phyloP scores from a whole-genome alignment of 2,888 invertebrate species.

The Platypus cylindrus region DNA sequence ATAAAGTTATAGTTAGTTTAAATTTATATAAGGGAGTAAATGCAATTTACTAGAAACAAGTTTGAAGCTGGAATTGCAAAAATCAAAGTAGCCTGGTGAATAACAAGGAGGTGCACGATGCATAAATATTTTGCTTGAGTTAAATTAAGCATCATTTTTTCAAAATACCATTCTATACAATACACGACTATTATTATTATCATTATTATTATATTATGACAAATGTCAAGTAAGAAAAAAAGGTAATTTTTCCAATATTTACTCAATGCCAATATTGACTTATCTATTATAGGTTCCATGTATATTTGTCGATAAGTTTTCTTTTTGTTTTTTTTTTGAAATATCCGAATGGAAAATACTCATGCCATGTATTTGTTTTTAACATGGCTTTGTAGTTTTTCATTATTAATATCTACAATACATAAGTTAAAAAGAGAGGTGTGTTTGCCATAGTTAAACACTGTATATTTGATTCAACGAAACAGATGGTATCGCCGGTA shows the following conservation, averaged over 20 bases:
- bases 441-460: conserved; percentile 10
- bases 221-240: neutral
- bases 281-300: conserved; percentile 21
- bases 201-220: neutral
- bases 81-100: too few relatives aligned
- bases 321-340: too few relatives aligned
- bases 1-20: too few relatives aligned
- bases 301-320: conserved; percentile 20
- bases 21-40: too few relatives aligned
- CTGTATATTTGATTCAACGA: too few relatives aligned
- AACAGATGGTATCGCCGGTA: conserved; percentile 8
- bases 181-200: too few relatives aligned
- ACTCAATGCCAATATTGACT: conserved; percentile 15
- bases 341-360: conserved; percentile 16
- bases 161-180: too few relatives aligned
- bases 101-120: too few relatives aligned
- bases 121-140: too few relatives aligned
- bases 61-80: too few relatives aligned
- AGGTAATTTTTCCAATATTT: conserved; percentile 9
- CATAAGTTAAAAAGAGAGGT: conserved; percentile 12
- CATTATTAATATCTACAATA: conserved; percentile 4
- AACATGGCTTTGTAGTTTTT: conserved; percentile 10
- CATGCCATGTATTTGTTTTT: conserved; percentile 11
- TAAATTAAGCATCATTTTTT: too few relatives aligned
- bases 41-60: too few relatives aligned